Conservation (phyloP, 2,113 vertebrate genomes). For the Pangasianodon hypophthalmus region DNA sequence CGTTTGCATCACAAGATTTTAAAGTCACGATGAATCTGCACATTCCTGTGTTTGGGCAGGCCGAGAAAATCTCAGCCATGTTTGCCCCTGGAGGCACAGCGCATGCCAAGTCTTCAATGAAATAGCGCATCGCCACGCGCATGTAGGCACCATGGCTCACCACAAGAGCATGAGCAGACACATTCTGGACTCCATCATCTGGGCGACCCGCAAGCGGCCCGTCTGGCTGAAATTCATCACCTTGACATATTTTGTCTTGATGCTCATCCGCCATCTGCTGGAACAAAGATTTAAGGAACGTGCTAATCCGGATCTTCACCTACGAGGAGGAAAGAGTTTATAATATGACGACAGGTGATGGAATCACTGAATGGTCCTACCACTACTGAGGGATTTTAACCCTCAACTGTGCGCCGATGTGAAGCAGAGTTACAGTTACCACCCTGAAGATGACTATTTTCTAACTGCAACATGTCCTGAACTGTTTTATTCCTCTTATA, state of each 20-base stretch:
- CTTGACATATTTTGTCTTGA: constrained; percentile 50
- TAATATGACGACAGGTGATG: not conserved
- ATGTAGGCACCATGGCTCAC: constrained; percentile 91
- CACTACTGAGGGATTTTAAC: no score
- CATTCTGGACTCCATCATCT: constrained; percentile 45
- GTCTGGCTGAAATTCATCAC: not conserved
- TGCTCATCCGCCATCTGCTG: constrained; percentile 67
- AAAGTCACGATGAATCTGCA: constrained; percentile 82
- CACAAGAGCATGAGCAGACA: constrained; percentile 79
- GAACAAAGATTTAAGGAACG: constrained; percentile 83
- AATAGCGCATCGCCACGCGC: constrained; percentile 79
- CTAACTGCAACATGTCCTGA: not conserved
- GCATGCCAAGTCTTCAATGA: constrained; percentile 84
- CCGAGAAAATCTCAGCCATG: constrained; percentile 73
- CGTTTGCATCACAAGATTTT: constrained; percentile 52
- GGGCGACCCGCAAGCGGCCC: constrained; percentile 50
- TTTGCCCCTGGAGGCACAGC: constrained; percentile 70
- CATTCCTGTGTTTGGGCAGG: constrained; percentile 88
- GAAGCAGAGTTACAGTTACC: not conserved
- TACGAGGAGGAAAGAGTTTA: constrained; percentile 50
- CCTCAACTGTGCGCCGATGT: no score
- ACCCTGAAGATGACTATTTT: not conserved
- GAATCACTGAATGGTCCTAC: not conserved
- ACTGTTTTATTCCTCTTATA: not conserved
- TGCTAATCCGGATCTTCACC: constrained; percentile 82